Evolutionary conservation across 2,797 vertebrate species (phyloP).

Genomic region (Chaetophractus vellerosus): DNA sequence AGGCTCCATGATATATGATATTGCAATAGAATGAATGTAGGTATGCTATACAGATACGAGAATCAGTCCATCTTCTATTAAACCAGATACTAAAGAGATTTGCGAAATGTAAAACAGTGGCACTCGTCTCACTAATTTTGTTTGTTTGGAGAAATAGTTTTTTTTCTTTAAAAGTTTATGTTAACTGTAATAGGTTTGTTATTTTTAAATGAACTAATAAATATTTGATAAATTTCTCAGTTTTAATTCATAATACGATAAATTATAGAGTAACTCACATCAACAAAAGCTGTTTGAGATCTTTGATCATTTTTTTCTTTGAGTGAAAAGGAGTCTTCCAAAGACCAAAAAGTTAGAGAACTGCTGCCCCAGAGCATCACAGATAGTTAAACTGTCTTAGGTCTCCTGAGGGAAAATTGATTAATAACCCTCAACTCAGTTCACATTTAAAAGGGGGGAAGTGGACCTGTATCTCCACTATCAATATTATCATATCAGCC

Average conservation of each 20-base stretch:
- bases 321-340: no score
- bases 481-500: no score
- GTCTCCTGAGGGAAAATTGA: not conserved
- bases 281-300: no score
- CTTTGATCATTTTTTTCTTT: no score
- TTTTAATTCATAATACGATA: not conserved
- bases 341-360: no score
- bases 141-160: not conserved
- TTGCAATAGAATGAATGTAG: not conserved
- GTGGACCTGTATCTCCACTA: no score
- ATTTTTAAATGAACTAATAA: no score
- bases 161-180: not conserved
- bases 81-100: not conserved
- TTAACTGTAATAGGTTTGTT: not conserved
- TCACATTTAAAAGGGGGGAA: not conserved
- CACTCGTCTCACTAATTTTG: not conserved
- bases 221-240: no score
- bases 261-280: not conserved
- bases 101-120: not conserved
- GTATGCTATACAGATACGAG: not conserved
- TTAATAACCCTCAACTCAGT: not conserved
- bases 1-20: not conserved
- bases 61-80: not conserved
- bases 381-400: not conserved
- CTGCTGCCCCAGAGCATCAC: not conserved